These are phyloP conservation scores for Pontoporia blainvillei DNA, from an alignment of 2,113 vertebrate genomes.

Conservation along the genomic window DNA sequence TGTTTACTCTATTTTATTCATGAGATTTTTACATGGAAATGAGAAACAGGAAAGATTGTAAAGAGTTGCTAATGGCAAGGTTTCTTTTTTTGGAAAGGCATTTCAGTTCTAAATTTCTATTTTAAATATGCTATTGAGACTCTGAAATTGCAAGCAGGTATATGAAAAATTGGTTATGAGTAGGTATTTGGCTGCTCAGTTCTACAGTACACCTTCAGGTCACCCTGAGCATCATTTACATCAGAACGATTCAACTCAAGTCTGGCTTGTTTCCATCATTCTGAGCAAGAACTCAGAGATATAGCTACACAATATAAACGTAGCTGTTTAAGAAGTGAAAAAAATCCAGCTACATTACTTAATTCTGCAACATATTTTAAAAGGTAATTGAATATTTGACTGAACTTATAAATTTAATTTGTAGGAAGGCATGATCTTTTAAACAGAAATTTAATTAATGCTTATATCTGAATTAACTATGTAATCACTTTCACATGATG, in stretches of 20 bases:
- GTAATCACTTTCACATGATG: background rate
- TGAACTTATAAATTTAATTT: conserved; percentile 54
- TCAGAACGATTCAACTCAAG: background rate
- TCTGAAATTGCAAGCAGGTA: conserved; percentile 8
- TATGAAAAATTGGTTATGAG: background rate
- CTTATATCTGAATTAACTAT: conserved; percentile 30
- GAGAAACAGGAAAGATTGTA: background rate
- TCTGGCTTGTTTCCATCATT: background rate
- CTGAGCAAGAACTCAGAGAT: background rate
- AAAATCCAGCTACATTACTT: background rate
- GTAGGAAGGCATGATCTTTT: background rate
- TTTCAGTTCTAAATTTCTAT: background rate
- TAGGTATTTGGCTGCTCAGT: background rate
- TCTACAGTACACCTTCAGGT: background rate
- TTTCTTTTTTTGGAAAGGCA: conserved; percentile 28
- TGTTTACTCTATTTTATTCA: conserved; percentile 20
- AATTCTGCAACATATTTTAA: conserved; percentile 39
- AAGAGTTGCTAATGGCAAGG: background rate
- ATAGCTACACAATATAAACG: background rate
- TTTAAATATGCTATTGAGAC: background rate
- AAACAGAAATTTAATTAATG: conserved; percentile 41
- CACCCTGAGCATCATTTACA: conserved; percentile 26
- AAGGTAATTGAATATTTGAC: conserved; percentile 26
- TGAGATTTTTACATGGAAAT: conserved; percentile 12
- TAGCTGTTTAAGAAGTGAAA: background rate